Conservation (phyloP, 2,888 invertebrate genomes). For the Rhyacophila evoluta region DNA sequence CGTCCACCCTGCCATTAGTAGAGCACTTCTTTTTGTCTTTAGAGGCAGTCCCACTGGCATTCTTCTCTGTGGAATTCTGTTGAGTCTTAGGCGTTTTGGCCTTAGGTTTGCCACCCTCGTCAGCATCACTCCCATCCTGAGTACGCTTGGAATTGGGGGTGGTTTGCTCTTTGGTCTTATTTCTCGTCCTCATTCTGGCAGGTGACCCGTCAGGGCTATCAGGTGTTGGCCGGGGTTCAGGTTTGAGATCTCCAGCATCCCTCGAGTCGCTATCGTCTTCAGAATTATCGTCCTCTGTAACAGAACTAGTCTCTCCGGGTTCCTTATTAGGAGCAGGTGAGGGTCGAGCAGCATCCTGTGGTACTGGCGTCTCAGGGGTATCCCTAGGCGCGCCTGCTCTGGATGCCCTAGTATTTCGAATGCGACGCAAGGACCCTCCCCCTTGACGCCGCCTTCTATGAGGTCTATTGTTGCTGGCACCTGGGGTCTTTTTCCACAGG, state of each 20-base stretch:
- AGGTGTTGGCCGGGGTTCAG: slow-evolving; percentile 83
- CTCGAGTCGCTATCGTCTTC: slow-evolving; percentile 96
- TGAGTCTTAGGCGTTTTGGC: slow-evolving; percentile 61
- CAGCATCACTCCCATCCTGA: slow-evolving; percentile 65
- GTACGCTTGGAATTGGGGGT: slow-evolving; percentile 67
- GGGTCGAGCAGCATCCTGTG: slow-evolving; percentile 71
- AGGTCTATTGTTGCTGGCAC: slow-evolving; percentile 96
- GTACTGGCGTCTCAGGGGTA: slow-evolving; percentile 72
- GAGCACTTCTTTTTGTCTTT: slow-evolving; percentile 57
- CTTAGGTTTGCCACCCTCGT: slow-evolving; percentile 62
- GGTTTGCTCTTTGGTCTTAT: slow-evolving; percentile 83
- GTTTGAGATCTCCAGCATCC: slow-evolving; percentile 84
- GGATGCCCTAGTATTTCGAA: slow-evolving; percentile 89
- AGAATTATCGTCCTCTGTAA: slow-evolving; percentile 91
- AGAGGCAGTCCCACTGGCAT: slow-evolving; percentile 61
- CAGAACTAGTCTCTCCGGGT: slow-evolving; percentile 80
- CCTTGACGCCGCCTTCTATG: slow-evolving; percentile 90
- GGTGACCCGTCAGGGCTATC: slow-evolving; percentile 85
- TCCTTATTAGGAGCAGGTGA: slow-evolving; percentile 76
- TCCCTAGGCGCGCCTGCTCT: slow-evolving; percentile 83
- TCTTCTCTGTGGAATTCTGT: slow-evolving; percentile 62
- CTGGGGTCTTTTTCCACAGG: slow-evolving; percentile 99
- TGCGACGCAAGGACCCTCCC: slow-evolving; percentile 87
- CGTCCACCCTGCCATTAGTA: slow-evolving; percentile 67
- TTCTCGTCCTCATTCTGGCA: slow-evolving; percentile 89